Percentiles rank a stretch among this genome's conserved stretches.
phyloP scores from a whole-genome alignment of 2,113 vertebrate species.

The Dipodomys stephensi region DNA sequence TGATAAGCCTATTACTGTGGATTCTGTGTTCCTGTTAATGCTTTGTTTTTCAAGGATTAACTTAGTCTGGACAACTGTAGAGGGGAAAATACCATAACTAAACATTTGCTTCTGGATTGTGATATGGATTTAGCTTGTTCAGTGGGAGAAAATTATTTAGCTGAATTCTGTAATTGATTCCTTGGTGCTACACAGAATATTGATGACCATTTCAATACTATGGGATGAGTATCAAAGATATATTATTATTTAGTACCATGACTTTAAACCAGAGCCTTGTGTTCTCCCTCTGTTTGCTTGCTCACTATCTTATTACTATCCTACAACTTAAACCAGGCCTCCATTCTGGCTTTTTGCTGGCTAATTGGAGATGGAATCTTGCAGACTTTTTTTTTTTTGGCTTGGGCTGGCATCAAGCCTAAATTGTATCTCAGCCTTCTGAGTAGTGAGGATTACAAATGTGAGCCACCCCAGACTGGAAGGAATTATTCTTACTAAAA shows the following conservation, averaged over 20 bases:
- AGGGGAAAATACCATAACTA: constrained; percentile 38
- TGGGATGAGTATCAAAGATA: constrained; percentile 45
- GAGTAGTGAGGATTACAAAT: no score
- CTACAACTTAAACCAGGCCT: no score
- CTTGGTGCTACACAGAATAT: constrained; percentile 56
- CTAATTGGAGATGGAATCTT: no score
- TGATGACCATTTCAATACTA: constrained; percentile 28
- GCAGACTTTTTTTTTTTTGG: no score
- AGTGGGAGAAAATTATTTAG: constrained; percentile 20
- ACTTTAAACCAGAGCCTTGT: no score
- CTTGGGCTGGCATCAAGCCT: no score
- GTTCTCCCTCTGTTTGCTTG: no score
- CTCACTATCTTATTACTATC: no score
- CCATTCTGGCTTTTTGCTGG: no score
- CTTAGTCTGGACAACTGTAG: background rate
- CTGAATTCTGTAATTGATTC: constrained; percentile 30
- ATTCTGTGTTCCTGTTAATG: constrained; percentile 54
- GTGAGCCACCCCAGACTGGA: no score
- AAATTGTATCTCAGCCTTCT: no score
- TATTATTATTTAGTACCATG: background rate
- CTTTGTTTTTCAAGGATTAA: constrained; percentile 71
- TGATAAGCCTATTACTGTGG: constrained; percentile 19
- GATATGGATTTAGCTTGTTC: constrained; percentile 41
- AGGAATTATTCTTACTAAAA: constrained; percentile 37
- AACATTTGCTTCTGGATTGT: constrained; percentile 61